phyloP scores from a whole-genome alignment of 2,888 invertebrate genomes.

The Carabus problematicus region DNA sequence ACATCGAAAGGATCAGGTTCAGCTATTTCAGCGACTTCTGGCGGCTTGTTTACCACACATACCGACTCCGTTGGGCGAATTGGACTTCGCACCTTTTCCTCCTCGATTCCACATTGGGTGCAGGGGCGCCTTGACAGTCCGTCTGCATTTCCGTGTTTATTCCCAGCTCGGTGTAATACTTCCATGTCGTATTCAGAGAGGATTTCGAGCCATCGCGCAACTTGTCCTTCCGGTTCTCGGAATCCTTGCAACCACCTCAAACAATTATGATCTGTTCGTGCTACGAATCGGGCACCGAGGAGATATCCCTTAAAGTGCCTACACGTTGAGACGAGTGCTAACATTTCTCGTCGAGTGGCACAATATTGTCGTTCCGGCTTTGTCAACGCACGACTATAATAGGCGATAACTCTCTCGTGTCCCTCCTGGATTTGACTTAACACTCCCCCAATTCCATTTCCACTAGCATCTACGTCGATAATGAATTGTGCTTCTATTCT shows the following conservation, averaged over 20 bases:
- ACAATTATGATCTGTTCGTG: slow-evolving; percentile 20
- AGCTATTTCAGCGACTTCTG: background rate
- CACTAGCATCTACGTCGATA: slow-evolving; percentile 21
- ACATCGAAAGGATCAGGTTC: background rate
- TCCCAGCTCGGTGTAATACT: slow-evolving; percentile 16
- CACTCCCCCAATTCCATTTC: slow-evolving; percentile 24
- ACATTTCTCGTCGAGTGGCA: slow-evolving; percentile 21
- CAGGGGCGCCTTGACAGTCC: slow-evolving; percentile 16
- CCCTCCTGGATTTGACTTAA: slow-evolving; percentile 24
- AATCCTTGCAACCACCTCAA: slow-evolving; percentile 17
- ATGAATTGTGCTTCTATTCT: slow-evolving; percentile 15
- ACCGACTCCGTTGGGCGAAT: background rate
- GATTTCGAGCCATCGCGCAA: slow-evolving; percentile 28
- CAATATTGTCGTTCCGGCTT: slow-evolving; percentile 27
- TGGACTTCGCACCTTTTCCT: background rate
- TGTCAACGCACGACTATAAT: slow-evolving; percentile 14
- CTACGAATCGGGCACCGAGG: background rate
- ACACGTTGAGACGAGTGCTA: slow-evolving; percentile 15
- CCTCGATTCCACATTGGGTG: slow-evolving; percentile 10
- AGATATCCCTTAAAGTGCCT: slow-evolving; percentile 23
- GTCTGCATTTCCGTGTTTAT: slow-evolving; percentile 13
- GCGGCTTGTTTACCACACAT: background rate
- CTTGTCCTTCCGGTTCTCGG: slow-evolving; percentile 23
- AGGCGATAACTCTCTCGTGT: slow-evolving; percentile 20
- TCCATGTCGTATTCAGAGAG: slow-evolving; percentile 19